Evolutionary conservation across 2,888 invertebrate genomes (phyloP).

Genomic region (Eupeodes luniger): DNA sequence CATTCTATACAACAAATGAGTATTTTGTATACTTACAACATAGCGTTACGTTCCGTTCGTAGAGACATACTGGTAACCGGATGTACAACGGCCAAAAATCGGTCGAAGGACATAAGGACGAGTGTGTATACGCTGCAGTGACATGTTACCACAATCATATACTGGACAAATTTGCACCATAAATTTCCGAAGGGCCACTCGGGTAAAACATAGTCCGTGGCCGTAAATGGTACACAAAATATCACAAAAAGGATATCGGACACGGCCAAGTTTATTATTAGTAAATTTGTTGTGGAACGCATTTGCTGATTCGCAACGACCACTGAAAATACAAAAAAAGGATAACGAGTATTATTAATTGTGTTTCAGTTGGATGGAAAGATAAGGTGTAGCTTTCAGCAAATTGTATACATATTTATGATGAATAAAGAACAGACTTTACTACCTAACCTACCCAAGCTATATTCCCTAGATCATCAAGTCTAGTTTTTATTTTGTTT

Average conservation of each 20-base stretch:
- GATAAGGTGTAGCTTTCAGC: conserved; percentile 22
- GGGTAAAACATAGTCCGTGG: conserved; percentile 93
- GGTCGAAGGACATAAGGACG: conserved; percentile 96
- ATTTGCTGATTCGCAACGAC: conserved; percentile 95
- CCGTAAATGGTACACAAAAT: conserved; percentile 97
- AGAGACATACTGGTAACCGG: conserved; percentile 95
- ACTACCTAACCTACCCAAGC: too few relatives aligned
- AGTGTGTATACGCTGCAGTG: conserved; percentile 97
- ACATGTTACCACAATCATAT: conserved; percentile 95
- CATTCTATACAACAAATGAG: too few relatives aligned
- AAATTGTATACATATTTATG: conserved; percentile 1
- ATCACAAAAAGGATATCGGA: conserved; percentile 96
- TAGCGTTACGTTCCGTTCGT: conserved; percentile 92
- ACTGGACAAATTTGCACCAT: conserved; percentile 94
- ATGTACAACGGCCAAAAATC: conserved; percentile 96
- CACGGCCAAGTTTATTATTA: conserved; percentile 95
- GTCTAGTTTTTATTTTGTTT: background rate
- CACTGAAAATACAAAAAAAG: conserved; percentile 84
- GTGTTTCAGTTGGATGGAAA: background rate
- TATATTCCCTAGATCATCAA: background rate
- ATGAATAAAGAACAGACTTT: background rate
- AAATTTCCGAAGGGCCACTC: conserved; percentile 95
- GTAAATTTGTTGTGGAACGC: conserved; percentile 96
- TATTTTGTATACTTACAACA: conserved; percentile 83
- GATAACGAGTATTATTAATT: background rate